Conservation (phyloP, 2,113 vertebrate species). For the Gadus chalcogrammus region DNA sequence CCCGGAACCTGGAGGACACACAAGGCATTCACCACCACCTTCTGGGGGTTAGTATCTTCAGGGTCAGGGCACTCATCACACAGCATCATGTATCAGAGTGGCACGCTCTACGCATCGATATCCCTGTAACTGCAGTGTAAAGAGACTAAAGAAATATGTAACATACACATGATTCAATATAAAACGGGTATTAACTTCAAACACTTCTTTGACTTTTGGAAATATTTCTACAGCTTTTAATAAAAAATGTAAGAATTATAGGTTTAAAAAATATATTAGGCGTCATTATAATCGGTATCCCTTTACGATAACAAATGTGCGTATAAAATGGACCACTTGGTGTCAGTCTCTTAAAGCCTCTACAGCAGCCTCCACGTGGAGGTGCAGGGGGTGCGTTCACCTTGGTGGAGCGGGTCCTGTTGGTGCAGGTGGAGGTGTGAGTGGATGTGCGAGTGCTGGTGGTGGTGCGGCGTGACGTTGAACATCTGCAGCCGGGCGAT, state of each 20-base stretch:
- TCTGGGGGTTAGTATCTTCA: constrained; percentile 66
- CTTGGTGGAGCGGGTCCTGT: constrained; percentile 98
- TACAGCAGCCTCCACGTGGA: neutral
- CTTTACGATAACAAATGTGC: no score
- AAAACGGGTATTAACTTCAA: neutral
- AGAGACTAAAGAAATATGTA: neutral
- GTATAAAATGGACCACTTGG: neutral
- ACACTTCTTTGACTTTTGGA: neutral
- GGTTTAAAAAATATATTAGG: no score
- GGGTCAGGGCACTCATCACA: constrained; percentile 59
- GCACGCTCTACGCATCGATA: neutral
- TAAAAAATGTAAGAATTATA: no score
- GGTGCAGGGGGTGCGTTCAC: constrained; percentile 71
- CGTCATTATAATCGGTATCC: no score
- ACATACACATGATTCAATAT: no score
- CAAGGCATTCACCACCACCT: constrained; percentile 82
- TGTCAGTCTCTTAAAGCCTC: no score
- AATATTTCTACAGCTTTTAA: no score
- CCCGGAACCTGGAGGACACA: constrained; percentile 86
- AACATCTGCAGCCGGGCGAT: constrained; percentile 98
- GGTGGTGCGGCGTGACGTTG: constrained; percentile 97
- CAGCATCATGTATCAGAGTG: neutral
- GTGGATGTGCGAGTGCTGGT: constrained; percentile 99
- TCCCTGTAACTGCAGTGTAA: neutral
- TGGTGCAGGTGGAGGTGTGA: constrained; percentile 98